phyloP scores from a whole-genome alignment of 2,888 invertebrate species.

The Troilus luridus region DNA sequence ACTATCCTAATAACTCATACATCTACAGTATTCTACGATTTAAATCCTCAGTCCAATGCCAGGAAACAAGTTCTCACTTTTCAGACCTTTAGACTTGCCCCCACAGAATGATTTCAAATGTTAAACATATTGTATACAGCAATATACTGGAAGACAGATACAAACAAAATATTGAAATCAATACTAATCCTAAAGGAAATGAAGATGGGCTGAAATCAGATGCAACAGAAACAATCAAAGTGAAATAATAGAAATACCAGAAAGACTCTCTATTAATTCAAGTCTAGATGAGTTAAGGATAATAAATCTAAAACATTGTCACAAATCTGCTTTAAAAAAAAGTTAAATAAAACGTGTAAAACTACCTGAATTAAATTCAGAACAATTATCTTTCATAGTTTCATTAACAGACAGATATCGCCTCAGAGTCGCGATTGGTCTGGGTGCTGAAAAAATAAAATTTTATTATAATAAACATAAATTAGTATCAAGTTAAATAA shows the following conservation, averaged over 20 bases:
- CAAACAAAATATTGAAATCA: neutral
- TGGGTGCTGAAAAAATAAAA: neutral
- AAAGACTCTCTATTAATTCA: neutral
- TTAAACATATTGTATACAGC: too few species aligned
- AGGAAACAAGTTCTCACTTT: too few species aligned
- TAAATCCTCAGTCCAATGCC: too few species aligned
- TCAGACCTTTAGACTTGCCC: too few species aligned
- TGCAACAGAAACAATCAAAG: neutral
- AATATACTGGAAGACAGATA: neutral
- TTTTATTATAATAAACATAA: neutral
- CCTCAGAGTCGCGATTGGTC: neutral
- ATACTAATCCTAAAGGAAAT: neutral
- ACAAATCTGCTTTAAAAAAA: neutral
- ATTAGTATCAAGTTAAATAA: neutral
- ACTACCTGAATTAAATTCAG: neutral
- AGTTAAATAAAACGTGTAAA: too few species aligned
- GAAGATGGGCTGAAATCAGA: neutral
- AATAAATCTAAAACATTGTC: neutral
- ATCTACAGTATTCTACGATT: too few species aligned
- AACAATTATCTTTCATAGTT: neutral
- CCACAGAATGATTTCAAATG: too few species aligned
- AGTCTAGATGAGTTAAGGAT: neutral
- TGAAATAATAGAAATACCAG: too few species aligned
- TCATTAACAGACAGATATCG: neutral
- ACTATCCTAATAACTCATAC: too few species aligned